These are phyloP conservation scores for Meteorus cinctellus DNA, from an alignment of 2,888 invertebrate genomes.

Conservation along the genomic window DNA sequence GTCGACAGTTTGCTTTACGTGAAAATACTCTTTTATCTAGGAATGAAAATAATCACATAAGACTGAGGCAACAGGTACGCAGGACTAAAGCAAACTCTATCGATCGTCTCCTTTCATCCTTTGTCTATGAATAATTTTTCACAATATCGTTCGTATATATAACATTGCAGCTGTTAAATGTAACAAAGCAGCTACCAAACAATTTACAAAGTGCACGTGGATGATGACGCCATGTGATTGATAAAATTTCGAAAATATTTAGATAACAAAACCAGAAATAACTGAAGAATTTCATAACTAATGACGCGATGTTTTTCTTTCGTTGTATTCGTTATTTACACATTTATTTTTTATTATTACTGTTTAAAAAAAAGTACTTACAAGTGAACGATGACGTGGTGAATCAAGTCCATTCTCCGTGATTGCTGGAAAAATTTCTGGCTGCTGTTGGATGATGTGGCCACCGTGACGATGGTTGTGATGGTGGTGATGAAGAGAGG, in stretches of 20 bases:
- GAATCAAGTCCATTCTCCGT: conserved; percentile 76
- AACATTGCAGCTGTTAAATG: not conserved
- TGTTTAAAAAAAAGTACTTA: conserved; percentile 53
- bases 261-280: not conserved
- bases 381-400: conserved; percentile 67
- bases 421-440: conserved; percentile 78
- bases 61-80: conserved; percentile 51
- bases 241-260: not conserved
- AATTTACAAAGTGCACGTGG: not conserved
- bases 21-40: not conserved
- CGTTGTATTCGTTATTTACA: not conserved
- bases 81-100: conserved; percentile 41
- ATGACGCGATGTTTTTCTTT: not conserved
- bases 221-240: not conserved
- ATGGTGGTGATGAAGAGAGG: conserved; percentile 47
- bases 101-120: conserved; percentile 44
- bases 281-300: conserved; percentile 4
- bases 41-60: not conserved
- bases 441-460: conserved; percentile 54
- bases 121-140: conserved; percentile 4
- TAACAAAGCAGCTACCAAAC: not conserved
- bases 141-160: not conserved
- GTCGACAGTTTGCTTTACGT: not conserved
- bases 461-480: conserved; percentile 56
- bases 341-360: not conserved